These are phyloP conservation scores for Holcopasites calliopsidis DNA, from an alignment of 1,140 invertebrate genomes.

Conservation along the genomic window DNA sequence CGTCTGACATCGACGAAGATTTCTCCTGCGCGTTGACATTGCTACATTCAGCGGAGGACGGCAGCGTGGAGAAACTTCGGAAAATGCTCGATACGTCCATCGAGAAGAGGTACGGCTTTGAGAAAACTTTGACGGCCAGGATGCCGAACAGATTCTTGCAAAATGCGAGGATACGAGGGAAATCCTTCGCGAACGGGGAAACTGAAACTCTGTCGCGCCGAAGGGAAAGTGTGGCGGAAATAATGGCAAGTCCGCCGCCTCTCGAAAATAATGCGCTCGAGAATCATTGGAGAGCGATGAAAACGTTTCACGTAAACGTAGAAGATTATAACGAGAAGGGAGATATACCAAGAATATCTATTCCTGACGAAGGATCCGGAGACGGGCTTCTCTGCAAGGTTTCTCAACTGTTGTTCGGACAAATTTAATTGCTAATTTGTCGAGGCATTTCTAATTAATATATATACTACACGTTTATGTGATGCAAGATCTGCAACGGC, in stretches of 20 bases:
- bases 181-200: not conserved
- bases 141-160: slow-evolving; percentile 33
- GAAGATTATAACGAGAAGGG: slow-evolving; percentile 51
- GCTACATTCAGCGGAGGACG: slow-evolving; percentile 60
- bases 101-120: slow-evolving; percentile 50
- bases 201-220: not conserved
- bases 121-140: slow-evolving; percentile 39
- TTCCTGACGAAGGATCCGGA: slow-evolving; percentile 65
- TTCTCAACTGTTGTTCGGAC: not conserved
- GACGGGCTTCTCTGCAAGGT: slow-evolving; percentile 66
- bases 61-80: slow-evolving; percentile 61
- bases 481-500: slow-evolving; percentile 67
- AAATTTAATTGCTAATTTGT: not conserved
- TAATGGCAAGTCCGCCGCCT: not conserved
- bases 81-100: slow-evolving; percentile 61
- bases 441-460: not conserved
- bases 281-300: not conserved
- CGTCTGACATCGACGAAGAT: slow-evolving; percentile 47
- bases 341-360: slow-evolving; percentile 70
- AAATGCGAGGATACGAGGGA: not conserved
- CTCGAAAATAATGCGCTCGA: not conserved
- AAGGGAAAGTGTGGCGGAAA: not conserved
- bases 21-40: slow-evolving; percentile 59
- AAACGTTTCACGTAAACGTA: slow-evolving; percentile 28
- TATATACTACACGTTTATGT: not conserved